Evolutionary conservation across 2,888 invertebrate genomes (phyloP), one percentile per base, ranked within the genome.

Genomic region (Scaeva pyrastri): DNA sequence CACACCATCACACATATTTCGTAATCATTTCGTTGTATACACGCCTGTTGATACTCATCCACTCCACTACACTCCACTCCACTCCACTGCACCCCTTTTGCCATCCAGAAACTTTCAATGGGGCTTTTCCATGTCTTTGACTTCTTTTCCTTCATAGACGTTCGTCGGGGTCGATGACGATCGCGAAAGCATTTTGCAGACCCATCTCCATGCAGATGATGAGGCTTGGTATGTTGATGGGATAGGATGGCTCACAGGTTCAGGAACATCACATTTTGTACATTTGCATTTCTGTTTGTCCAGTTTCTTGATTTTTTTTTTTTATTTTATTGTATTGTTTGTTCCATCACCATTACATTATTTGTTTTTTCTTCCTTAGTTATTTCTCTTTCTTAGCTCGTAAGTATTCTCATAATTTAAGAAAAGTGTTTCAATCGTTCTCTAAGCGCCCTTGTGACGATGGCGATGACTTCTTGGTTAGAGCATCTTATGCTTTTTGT

Each of bases 371-470:
- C 48, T 71, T 19, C 55, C 41, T 71, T 41, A 16, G 31, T 72
- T 79, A 23, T 60, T 73, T 52, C 19, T 73, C 48, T 56, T 39
- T 43, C 36, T 73, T 70, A n/a, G n/a, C n/a, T n/a, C n/a, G n/a
- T n/a, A 73, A 86, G 84, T 77, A 72, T 77, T 76, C 85, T 86
- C 85, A 81, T 86, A 81, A 81, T 86, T 86, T 77, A 77, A 77
- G 76, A 85, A 85, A 81, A 77, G 71, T 81, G 68, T 85, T 81
- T 81, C 81, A 81, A 73, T 77, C 76, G 68, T 39, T 70, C 62
- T 64, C 70, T 55, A 68, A 71, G 71, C 68, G 58, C 64, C 39
- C 66, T 68, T 81, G 70, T 50, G 72, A 74, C 74, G 68, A 82
- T 73, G 72, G 58, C 66, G 71, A 52, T 45, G 64, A 72, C 8